These are phyloP conservation scores for Epizoanthus stellaris DNA, from an alignment of 92 coral and sea anemone genomes.

Conservation along the genomic window DNA sequence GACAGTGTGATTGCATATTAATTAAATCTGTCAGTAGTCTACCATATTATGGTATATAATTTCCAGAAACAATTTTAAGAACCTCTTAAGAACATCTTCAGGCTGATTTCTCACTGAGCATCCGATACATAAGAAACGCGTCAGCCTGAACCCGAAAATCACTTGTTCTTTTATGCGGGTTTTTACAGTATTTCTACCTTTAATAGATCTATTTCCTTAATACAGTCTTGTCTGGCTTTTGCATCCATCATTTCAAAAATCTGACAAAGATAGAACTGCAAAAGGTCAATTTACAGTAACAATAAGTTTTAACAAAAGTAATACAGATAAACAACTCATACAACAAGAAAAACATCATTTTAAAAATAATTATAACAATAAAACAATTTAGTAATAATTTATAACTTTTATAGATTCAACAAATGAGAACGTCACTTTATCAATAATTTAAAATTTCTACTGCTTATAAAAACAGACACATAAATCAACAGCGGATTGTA, in stretches of 20 bases:
- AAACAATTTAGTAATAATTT: too few relatives aligned
- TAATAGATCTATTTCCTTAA: slow-evolving; percentile 92
- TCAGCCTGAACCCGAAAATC: too few relatives aligned
- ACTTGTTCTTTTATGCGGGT: too few relatives aligned
- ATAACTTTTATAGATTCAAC: neutral
- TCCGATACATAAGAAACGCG: too few relatives aligned
- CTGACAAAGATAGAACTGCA: slow-evolving; percentile 41
- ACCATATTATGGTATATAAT: too few relatives aligned
- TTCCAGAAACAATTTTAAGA: too few relatives aligned
- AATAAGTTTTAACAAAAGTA: neutral
- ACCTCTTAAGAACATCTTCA: too few relatives aligned
- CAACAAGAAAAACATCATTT: neutral
- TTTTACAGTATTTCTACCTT: slow-evolving; percentile 48
- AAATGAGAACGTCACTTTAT: neutral
- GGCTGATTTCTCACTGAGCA: too few relatives aligned
- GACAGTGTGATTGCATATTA: too few relatives aligned
- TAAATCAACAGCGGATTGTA: neutral
- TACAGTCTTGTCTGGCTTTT: slow-evolving; percentile 97
- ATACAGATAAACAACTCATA: too few relatives aligned
- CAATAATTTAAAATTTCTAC: neutral
- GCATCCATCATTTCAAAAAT: slow-evolving; percentile 99
- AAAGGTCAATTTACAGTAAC: neutral
- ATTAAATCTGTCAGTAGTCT: too few relatives aligned
- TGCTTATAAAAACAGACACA: neutral
- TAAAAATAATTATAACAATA: neutral